Evolutionary conservation across 2,888 invertebrate species (phyloP).

Genomic region (Xanthia togata): DNA sequence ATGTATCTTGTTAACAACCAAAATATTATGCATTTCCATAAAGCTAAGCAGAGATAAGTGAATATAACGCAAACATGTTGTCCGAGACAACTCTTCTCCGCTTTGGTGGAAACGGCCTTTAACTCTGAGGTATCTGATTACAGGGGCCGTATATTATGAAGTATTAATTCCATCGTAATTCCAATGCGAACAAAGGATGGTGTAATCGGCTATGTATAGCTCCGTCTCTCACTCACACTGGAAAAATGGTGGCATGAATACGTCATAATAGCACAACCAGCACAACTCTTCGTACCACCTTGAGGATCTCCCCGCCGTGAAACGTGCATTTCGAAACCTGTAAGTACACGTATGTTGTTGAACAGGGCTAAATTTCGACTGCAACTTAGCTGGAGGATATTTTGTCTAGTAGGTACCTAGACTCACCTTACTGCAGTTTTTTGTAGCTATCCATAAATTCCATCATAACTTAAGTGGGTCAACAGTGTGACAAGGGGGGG

Average conservation of each 20-base stretch:
- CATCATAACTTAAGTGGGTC: background rate
- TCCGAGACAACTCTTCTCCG: background rate
- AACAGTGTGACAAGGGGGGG: background rate
- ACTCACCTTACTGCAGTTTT: background rate
- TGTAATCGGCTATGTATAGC: too few relatives aligned
- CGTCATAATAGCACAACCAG: too few relatives aligned
- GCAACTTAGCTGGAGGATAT: background rate
- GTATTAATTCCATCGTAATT: too few relatives aligned
- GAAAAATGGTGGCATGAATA: too few relatives aligned
- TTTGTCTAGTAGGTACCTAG: background rate
- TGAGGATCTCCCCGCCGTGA: background rate
- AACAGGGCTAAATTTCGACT: background rate
- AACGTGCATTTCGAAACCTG: background rate
- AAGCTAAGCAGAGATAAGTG: background rate
- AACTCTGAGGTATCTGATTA: background rate
- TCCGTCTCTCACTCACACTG: too few relatives aligned
- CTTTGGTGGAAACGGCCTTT: background rate
- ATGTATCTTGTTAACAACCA: background rate
- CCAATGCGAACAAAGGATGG: too few relatives aligned
- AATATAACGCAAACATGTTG: background rate
- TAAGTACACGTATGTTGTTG: background rate
- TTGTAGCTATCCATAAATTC: background rate
- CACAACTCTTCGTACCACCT: background rate
- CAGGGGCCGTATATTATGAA: too few relatives aligned
- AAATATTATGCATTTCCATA: background rate